Evolutionary conservation across 2,797 vertebrate genomes (phyloP).

Genomic region (Onychomys arenicola): DNA sequence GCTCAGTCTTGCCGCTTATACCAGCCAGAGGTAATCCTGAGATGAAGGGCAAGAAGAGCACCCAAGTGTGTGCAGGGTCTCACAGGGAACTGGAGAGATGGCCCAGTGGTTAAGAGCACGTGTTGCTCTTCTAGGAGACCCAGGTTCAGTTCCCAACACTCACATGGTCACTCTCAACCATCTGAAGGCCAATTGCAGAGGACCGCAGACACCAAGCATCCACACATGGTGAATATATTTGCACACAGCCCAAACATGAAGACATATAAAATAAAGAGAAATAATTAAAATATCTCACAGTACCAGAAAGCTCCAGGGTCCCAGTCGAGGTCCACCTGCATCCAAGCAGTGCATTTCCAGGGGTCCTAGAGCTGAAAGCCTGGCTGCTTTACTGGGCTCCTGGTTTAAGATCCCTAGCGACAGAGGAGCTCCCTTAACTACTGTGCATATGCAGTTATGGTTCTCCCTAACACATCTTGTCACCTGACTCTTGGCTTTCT

Average conservation of each 20-base stretch:
- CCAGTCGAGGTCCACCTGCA: fast-evolving
- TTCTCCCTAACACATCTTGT: not conserved
- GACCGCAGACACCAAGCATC: not conserved
- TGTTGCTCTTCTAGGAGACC: not conserved
- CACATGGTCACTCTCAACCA: not conserved
- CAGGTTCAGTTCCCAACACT: not conserved
- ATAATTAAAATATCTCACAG: not conserved
- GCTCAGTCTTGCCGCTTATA: not conserved
- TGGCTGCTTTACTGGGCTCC: not conserved
- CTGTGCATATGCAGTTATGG: not conserved
- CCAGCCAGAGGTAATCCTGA: not conserved
- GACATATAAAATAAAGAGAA: not conserved
- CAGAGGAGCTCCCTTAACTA: not conserved
- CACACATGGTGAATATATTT: not conserved
- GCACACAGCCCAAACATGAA: not conserved
- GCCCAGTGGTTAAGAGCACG: not conserved
- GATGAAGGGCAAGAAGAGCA: not conserved
- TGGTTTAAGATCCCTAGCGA: not conserved
- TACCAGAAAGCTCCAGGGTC: not conserved
- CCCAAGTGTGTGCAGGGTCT: not conserved
- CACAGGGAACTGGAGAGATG: not conserved
- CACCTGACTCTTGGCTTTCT: slow-evolving; percentile 63
- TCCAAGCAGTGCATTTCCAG: not conserved
- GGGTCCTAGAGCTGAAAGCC: no score
- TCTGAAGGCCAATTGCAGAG: not conserved